Base-by-base conservation (phyloP, 1,140 invertebrate species). In the Araneus ventricosus region DNA sequence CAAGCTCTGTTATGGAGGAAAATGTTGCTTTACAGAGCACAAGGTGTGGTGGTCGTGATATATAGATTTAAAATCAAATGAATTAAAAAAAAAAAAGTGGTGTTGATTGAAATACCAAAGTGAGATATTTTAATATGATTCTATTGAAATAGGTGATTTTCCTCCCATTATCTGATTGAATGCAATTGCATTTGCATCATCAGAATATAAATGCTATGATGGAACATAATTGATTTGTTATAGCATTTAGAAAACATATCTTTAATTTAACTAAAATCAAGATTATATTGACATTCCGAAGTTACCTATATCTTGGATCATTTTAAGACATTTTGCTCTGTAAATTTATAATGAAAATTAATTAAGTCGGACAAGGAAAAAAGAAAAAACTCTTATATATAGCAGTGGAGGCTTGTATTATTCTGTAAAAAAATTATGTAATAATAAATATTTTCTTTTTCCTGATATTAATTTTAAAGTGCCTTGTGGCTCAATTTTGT, bases 361-460 rank as follows among this genome's bases (percentile, higher is more conserved):
- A 80, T 57, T n/a, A 61, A 63, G 57, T 67, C 14, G 37, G n/a
- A 84, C 27, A 14, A 39, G n/a, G 39, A 67, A 30, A 37, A n/a
- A n/a, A 52, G 27, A 84, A 61, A 39, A 41, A 79, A 30, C 17
- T 82, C 10, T 41, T 93, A 34, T 80, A 87, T 59, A 88, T 34
- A 27, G 80, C 86, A 87, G 85, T 80, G 75, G 30, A 24, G 59
- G 75, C 86, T 93, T 93, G 92, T 93, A 88, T 84, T 89, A 93
- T 93, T 93, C 45, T 93, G 92, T 93, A 93, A 93, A 91, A 63
- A 37, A 93, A 80, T 93, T 84, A 61, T 93, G 92, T 93, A 93
- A 93, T 93, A 93, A 93, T 93, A 93, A 93, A 89, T 93, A 88
- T 93, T 67, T 89, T 93, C 87, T 93, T 89, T 89, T 88, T 85